Percentiles rank a stretch among this genome's conserved stretches.
phyloP scores from a whole-genome alignment of 2,888 invertebrate species.

The Heliothis peltigera region DNA sequence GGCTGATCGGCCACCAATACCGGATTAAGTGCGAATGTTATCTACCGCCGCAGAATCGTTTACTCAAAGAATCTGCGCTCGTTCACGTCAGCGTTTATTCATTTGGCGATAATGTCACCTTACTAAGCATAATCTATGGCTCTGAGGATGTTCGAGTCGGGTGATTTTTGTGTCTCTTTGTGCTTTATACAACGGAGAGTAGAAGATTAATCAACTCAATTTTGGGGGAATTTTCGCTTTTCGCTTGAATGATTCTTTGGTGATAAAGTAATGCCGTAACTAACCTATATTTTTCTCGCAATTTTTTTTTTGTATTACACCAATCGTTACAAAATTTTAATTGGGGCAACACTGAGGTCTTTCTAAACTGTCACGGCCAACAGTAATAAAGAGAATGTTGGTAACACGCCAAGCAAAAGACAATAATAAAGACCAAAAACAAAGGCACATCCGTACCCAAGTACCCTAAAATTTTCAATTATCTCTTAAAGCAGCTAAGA shows the following conservation, averaged over 20 bases:
- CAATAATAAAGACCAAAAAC: constrained; percentile 31
- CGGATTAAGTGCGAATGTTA: constrained; percentile 65
- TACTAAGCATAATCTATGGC: constrained; percentile 57
- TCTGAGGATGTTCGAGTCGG: constrained; percentile 23
- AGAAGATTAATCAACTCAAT: constrained; percentile 42
- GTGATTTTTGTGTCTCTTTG: constrained; percentile 37
- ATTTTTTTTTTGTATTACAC: too few relatives aligned
- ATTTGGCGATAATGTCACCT: constrained; percentile 61
- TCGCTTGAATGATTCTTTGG: constrained; percentile 12
- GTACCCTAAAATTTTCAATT: constrained; percentile 53
- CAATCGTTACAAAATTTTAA: neutral
- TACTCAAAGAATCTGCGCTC: constrained; percentile 60
- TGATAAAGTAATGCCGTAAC: too few relatives aligned
- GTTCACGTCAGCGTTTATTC: constrained; percentile 71
- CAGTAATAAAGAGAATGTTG: constrained; percentile 26
- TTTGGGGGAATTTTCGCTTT: constrained; percentile 36
- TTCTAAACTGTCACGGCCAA: constrained; percentile 14
- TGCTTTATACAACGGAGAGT: constrained; percentile 31
- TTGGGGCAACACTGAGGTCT: neutral
- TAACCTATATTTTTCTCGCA: too few relatives aligned
- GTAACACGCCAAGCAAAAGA: constrained; percentile 30
- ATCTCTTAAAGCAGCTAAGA: constrained; percentile 39
- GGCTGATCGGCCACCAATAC: constrained; percentile 64
- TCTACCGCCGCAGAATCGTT: constrained; percentile 65
- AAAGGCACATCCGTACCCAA: constrained; percentile 40